Conservation (phyloP, 2,797 vertebrate species). For the Labeo calbasu region DNA sequence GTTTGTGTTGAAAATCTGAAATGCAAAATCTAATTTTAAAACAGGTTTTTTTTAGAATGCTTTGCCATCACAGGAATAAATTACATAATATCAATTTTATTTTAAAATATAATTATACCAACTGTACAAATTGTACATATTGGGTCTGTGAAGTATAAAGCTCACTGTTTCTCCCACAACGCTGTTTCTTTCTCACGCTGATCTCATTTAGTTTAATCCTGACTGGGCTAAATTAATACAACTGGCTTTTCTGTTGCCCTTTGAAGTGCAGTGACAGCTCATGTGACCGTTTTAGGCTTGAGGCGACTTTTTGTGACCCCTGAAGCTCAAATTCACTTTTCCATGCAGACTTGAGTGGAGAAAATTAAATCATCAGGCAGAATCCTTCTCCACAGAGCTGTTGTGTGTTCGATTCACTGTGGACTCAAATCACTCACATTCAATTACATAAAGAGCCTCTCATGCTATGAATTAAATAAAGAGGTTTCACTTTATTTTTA, state of each 20-base stretch:
- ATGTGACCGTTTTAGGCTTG: background rate
- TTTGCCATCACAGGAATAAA: background rate
- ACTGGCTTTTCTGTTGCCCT: slow-evolving; percentile 17
- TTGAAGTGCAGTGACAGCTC: slow-evolving; percentile 7
- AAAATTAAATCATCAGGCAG: background rate
- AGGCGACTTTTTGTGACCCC: slow-evolving; percentile 1
- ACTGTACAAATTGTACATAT: background rate
- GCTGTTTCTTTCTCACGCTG: background rate
- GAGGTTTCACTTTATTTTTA: slow-evolving; percentile 25
- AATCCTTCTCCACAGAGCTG: slow-evolving; percentile 16
- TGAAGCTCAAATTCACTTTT: slow-evolving; percentile 3
- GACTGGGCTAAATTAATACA: background rate
- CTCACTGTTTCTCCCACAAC: background rate
- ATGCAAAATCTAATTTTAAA: background rate
- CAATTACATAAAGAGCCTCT: slow-evolving; percentile 18
- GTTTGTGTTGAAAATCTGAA: background rate
- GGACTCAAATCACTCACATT: background rate
- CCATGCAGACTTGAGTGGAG: background rate
- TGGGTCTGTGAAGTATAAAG: background rate
- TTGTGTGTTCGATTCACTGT: background rate
- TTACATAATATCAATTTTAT: background rate
- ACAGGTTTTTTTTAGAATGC: background rate
- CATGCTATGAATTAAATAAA: slow-evolving; percentile 11
- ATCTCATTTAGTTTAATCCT: slow-evolving; percentile 17
- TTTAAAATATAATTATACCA: background rate